Conservation (phyloP, 2,888 invertebrate genomes). For the Coelopa pilipes region DNA sequence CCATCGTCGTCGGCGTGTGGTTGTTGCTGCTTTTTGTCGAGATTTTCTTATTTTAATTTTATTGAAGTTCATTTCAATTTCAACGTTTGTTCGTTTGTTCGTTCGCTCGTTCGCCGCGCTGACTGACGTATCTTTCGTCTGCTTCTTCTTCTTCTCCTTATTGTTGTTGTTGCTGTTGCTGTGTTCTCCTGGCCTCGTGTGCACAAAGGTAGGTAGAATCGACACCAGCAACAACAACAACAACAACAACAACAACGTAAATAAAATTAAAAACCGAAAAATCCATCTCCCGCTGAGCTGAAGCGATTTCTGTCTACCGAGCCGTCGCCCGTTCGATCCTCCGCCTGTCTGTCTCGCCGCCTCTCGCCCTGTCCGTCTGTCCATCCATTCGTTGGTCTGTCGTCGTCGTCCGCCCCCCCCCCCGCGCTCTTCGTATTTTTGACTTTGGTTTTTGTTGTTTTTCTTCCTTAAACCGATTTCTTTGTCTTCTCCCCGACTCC, state of each 20-base stretch:
- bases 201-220: constrained; percentile 29
- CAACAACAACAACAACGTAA: constrained; percentile 23
- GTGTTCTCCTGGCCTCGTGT: neutral
- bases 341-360: no score
- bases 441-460: neutral
- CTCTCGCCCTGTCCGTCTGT: no score
- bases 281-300: constrained; percentile 59
- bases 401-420: no score
- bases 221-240: constrained; percentile 20
- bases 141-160: constrained; percentile 1
- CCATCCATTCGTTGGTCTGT: neutral
- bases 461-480: neutral
- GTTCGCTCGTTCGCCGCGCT: neutral
- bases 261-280: constrained; percentile 47
- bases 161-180: no score
- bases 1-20: neutral
- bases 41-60: constrained; percentile 37
- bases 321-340: neutral
- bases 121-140: neutral
- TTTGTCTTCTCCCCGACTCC: constrained; percentile 1
- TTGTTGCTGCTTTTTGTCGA: constrained; percentile 20
- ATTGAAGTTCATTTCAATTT: constrained; percentile 42
- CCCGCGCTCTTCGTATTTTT: constrained; percentile 19
- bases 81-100: constrained; percentile 4
- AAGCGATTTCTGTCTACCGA: constrained; percentile 52